A percentile compares a stretch with the other conserved stretches of the same genome.
Evolutionary conservation across 2,888 invertebrate genomes (phyloP).

Genomic region (Apodemia hepburni): DNA sequence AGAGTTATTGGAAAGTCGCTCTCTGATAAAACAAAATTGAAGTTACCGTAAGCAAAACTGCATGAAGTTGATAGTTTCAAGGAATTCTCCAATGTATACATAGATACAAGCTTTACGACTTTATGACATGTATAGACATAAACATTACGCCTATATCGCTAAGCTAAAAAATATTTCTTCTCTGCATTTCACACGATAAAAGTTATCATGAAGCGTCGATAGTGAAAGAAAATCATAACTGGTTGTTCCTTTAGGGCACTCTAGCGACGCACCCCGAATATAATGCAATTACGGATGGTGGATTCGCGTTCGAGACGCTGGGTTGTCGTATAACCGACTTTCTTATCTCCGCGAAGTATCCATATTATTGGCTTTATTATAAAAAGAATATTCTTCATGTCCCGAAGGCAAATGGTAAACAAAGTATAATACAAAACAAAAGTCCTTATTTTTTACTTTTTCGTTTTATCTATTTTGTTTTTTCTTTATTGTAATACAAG

Average conservation of each 20-base stretch:
- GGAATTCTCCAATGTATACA: too few relatives aligned
- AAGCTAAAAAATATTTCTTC: not conserved
- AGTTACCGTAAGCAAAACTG: too few relatives aligned
- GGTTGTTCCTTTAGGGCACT: constrained; percentile 17
- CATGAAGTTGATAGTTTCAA: too few relatives aligned
- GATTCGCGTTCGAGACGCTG: constrained; percentile 9
- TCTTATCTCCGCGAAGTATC: constrained; percentile 15
- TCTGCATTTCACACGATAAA: constrained; percentile 13
- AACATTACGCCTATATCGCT: not conserved
- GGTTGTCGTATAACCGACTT: constrained; percentile 14
- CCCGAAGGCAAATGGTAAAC: constrained; percentile 10
- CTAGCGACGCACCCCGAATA: constrained; percentile 16
- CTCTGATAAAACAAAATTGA: too few relatives aligned
- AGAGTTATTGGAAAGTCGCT: too few relatives aligned
- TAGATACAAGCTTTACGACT: too few relatives aligned
- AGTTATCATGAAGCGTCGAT: constrained; percentile 19
- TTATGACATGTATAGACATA: too few relatives aligned
- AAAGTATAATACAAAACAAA: constrained; percentile 13
- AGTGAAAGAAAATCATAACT: constrained; percentile 21
- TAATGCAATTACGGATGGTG: constrained; percentile 21
- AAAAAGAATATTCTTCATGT: constrained; percentile 10
- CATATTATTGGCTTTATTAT: constrained; percentile 16
- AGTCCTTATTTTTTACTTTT: not conserved
- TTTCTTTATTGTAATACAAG: not conserved
- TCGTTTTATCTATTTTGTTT: not conserved